Evolutionary conservation across 2,888 invertebrate species (phyloP).

Genomic region (Caenorhabditis imperialis): DNA sequence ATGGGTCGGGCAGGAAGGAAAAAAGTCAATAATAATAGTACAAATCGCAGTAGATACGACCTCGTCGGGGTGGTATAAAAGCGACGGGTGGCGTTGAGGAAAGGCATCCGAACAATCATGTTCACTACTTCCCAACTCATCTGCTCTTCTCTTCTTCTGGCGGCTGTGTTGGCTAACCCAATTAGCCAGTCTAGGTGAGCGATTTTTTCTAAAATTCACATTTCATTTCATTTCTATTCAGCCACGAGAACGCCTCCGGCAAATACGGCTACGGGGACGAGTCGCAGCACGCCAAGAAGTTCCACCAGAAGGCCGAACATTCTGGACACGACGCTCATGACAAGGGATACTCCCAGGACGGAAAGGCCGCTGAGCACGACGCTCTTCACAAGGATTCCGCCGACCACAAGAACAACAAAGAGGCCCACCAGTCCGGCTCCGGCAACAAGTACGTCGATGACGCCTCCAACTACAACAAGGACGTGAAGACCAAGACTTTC

Average conservation of each 20-base stretch:
- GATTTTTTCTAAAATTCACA: neutral
- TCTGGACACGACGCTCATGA: conserved; percentile 56
- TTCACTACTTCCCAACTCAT: conserved; percentile 46
- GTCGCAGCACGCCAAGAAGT: conserved; percentile 54
- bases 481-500: conserved; percentile 70
- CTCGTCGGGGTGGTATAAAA: conserved; percentile 53
- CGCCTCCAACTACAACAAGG: conserved; percentile 66
- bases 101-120: conserved; percentile 52
- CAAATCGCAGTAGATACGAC: conserved; percentile 54
- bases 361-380: conserved; percentile 59
- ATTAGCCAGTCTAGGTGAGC: conserved; percentile 47
- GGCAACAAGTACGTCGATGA: conserved; percentile 64
- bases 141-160: conserved; percentile 49
- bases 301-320: conserved; percentile 57
- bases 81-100: conserved; percentile 24
- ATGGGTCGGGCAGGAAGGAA: conserved; percentile 56
- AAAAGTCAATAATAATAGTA: conserved; percentile 59
- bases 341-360: conserved; percentile 53
- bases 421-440: conserved; percentile 58
- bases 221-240: conserved; percentile 26
- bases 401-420: conserved; percentile 58
- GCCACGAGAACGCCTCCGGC: conserved; percentile 53
- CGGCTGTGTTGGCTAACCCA: conserved; percentile 32
- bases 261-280: conserved; percentile 61
- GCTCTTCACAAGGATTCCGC: conserved; percentile 57